A percentile compares a stretch with the other conserved stretches of the same genome.
Evolutionary conservation across 1,140 invertebrate species (phyloP).

Genomic region (Drosophila murphyi): DNA sequence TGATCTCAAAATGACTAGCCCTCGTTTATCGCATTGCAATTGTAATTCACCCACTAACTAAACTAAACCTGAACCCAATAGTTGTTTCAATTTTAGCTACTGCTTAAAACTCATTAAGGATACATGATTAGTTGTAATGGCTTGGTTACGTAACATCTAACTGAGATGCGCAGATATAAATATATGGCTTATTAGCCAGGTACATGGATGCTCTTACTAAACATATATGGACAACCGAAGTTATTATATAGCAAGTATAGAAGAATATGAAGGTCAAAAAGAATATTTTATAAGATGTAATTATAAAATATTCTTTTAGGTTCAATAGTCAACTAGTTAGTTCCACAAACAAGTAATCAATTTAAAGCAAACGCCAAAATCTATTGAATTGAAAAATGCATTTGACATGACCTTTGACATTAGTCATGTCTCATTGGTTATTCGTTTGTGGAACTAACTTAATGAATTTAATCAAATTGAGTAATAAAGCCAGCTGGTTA

Average conservation of each 20-base stretch:
- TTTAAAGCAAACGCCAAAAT: slow-evolving; percentile 5
- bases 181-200: slow-evolving; percentile 58
- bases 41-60: slow-evolving; percentile 37
- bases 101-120: slow-evolving; percentile 36
- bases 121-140: slow-evolving; percentile 24
- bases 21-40: slow-evolving; percentile 77
- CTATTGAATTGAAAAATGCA: background rate
- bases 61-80: slow-evolving; percentile 47
- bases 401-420: slow-evolving; percentile 8
- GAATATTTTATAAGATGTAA: background rate
- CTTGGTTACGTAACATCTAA: slow-evolving; percentile 18
- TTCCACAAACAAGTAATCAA: slow-evolving; percentile 49
- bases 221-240: slow-evolving; percentile 60
- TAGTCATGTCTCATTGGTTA: slow-evolving; percentile 12
- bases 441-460: slow-evolving; percentile 26
- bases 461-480: slow-evolving; percentile 40
- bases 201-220: slow-evolving; percentile 62
- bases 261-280: slow-evolving; percentile 25
- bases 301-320: slow-evolving; percentile 40
- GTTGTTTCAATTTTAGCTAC: slow-evolving; percentile 38
- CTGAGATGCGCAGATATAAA: slow-evolving; percentile 13
- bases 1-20: slow-evolving; percentile 72
- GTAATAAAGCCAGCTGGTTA: slow-evolving; percentile 16
- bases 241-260: slow-evolving; percentile 43
- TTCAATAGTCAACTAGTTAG: slow-evolving; percentile 23